A percentile compares a stretch with the other conserved stretches of the same genome.
These are phyloP conservation scores for Rattus rattus DNA, from an alignment of 2,113 vertebrate genomes.

Conservation along the genomic window DNA sequence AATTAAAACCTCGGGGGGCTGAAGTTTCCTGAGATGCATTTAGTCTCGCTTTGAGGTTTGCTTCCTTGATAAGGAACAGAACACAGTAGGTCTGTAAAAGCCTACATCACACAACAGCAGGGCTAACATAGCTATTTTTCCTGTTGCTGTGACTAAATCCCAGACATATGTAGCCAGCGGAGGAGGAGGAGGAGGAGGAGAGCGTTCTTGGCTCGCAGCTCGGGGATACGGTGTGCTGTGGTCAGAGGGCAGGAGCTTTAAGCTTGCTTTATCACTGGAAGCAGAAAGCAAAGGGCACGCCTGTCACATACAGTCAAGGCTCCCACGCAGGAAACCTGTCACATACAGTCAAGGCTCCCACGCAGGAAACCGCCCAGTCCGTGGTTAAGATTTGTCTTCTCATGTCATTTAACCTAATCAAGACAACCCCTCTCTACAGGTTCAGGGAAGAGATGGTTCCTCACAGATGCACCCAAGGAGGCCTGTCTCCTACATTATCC, in stretches of 20 bases:
- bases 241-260: background rate
- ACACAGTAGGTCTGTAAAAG: background rate
- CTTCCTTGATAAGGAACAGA: background rate
- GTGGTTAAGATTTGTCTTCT: background rate
- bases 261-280: background rate
- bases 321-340: background rate
- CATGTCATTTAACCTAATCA: too few relatives aligned
- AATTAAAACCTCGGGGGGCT: background rate
- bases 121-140: background rate
- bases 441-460: background rate
- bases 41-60: background rate
- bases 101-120: background rate
- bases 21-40: background rate
- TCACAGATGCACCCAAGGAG: background rate
- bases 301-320: background rate
- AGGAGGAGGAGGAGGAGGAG: background rate
- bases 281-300: background rate
- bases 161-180: background rate
- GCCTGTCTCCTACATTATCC: background rate
- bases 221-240: background rate
- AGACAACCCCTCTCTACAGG: background rate
- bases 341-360: background rate
- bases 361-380: background rate
- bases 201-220: background rate
- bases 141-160: background rate